A percentile compares a stretch with the other conserved stretches of the same genome.
phyloP scores from a whole-genome alignment of 2,113 vertebrate genomes.

The Bos indicus region DNA sequence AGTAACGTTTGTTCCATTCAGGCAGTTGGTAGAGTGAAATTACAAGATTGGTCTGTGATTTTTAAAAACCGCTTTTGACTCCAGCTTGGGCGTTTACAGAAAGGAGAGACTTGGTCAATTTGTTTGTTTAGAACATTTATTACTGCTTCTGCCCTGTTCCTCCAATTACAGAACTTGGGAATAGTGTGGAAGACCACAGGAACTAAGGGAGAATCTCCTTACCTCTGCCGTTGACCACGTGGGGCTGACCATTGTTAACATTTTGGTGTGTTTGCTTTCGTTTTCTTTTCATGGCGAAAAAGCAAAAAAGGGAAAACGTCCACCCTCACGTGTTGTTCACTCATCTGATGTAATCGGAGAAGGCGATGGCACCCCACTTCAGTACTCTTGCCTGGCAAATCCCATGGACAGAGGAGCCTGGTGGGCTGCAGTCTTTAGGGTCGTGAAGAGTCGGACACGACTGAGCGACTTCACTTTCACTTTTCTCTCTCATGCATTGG shows the following conservation, averaged over 20 bases:
- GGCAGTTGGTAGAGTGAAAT: background rate
- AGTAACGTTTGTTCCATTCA: background rate
- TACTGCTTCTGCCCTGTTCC: background rate
- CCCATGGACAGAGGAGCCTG: no score
- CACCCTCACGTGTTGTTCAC: background rate
- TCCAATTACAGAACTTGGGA: background rate
- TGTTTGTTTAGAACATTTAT: constrained; percentile 10
- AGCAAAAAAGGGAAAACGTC: background rate
- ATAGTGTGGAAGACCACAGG: background rate
- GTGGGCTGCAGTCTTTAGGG: no score
- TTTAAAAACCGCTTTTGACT: background rate
- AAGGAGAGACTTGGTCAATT: background rate
- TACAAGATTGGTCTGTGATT: background rate
- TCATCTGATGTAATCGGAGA: background rate
- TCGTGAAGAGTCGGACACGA: no score
- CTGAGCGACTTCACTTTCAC: no score
- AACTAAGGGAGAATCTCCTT: background rate
- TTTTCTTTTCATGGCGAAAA: background rate
- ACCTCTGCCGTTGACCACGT: background rate
- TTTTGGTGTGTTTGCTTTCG: background rate
- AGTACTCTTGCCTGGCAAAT: no score
- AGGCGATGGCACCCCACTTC: no score
- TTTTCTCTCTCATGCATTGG: no score
- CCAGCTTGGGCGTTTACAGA: background rate
- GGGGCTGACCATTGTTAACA: background rate